phyloP scores from a whole-genome alignment of 1,140 invertebrate species.

The Ceratitis capitata region DNA sequence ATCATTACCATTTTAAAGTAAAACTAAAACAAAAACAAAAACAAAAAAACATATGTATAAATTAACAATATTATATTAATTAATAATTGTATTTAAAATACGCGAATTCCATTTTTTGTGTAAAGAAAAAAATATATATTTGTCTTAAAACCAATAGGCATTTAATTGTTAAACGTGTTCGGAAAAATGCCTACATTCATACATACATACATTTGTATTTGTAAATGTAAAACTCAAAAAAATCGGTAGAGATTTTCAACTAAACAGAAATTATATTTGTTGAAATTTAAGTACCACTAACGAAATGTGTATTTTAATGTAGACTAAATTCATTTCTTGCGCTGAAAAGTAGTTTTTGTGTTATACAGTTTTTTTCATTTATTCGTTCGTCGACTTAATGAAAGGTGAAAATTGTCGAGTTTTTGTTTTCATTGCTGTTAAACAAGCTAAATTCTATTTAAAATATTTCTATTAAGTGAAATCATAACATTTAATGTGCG shows the following conservation, averaged over 20 bases:
- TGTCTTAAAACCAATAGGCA: neutral
- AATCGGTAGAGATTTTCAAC: constrained; percentile 2
- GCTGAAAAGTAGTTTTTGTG: too few species aligned
- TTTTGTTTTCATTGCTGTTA: neutral
- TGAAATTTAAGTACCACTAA: neutral
- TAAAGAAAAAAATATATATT: too few species aligned
- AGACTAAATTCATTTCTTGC: too few species aligned
- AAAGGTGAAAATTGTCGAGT: too few species aligned
- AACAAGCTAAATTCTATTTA: neutral
- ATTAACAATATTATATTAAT: neutral
- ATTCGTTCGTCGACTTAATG: too few species aligned
- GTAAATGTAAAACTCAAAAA: neutral
- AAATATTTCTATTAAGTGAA: too few species aligned
- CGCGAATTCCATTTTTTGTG: constrained; percentile 31
- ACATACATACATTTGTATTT: too few species aligned
- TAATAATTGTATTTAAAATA: constrained; percentile 24
- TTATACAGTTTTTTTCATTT: too few species aligned
- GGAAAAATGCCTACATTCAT: neutral
- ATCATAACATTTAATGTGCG: too few species aligned
- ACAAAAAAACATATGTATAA: too few species aligned
- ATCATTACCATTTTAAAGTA: constrained; percentile 34
- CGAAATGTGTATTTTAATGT: neutral
- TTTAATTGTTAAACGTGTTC: constrained; percentile 36
- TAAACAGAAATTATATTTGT: neutral
- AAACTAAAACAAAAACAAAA: too few species aligned